Base-by-base conservation (phyloP, 2,888 invertebrate species). In the Adelognathus sp. region DNA sequence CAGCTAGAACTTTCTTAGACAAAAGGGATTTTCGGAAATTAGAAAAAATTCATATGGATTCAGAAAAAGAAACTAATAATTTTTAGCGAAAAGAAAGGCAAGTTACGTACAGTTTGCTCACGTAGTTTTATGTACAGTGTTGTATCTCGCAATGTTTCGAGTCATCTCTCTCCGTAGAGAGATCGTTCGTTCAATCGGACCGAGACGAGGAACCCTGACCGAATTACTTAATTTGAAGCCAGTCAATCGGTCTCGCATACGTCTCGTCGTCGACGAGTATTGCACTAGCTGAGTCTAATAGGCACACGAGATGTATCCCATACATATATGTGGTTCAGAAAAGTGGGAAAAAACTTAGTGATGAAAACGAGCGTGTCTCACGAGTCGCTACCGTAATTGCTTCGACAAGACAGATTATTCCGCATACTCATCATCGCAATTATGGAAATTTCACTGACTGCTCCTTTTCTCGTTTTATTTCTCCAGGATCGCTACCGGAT, bases 401-500 rank as follows among this genome's bases (percentile, higher is more conserved):
- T 46, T 11, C 24, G 21, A 18, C n/a, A 11, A 11, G 3, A 46
- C 11, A 36, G 36, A 46, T 41, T 31, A 11, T 58, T 67, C 29
- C 39, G 27, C 18, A 67, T 33, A 67, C 36, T 64, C 50, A 31
- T 52, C 46, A 21, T 16, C 44, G 18, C 16, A 3, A 54, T 39
- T 58, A 16, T 56, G 2, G 24, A 66, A 33, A 44, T 33, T 24
- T 33, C 14, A 61, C 41, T 72, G 39, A 54, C 44, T 76, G n/a
- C 9, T 36, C 41, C 64, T 72, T 69, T 67, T 67, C 21, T 74
- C 29, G 14, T 27, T 46, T 39, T 44, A n/a, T 9, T 21, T 54
- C 83, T 86, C 24, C 85, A 88, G 88, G 86, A 73, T 86, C 87
- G 71, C 80, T 88, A 72, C 88, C 88, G 71, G 86, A 88, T 71